Evolutionary conservation across 2,888 invertebrate genomes (phyloP).

Genomic region (Drosophila bunnanda): DNA sequence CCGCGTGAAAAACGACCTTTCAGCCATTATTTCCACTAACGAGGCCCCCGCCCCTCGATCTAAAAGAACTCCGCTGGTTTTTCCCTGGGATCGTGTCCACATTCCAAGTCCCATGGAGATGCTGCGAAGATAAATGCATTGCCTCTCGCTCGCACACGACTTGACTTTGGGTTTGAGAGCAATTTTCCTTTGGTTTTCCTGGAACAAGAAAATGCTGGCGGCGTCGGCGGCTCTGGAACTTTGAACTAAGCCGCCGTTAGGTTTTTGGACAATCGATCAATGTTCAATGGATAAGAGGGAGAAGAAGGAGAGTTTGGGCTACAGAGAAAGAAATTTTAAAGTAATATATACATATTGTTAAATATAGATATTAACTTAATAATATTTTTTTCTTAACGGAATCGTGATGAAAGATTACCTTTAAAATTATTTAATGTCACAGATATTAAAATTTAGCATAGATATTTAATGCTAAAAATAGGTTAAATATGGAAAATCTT

Average conservation of each 20-base stretch:
- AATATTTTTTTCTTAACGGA: background rate
- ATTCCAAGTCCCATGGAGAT: constrained; percentile 69
- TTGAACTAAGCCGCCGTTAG: constrained; percentile 77
- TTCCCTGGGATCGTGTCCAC: constrained; percentile 71
- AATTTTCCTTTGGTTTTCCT: constrained; percentile 62
- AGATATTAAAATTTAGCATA: rapidly evolving
- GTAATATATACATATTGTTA: background rate
- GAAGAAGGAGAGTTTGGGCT: background rate
- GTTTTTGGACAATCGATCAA: constrained; percentile 75
- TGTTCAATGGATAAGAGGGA: constrained; percentile 49
- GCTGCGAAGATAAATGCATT: constrained; percentile 40
- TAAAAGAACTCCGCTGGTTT: constrained; percentile 15
- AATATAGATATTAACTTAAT: background rate
- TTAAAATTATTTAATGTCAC: background rate
- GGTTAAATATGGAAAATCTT: background rate
- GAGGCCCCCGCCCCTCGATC: constrained; percentile 53
- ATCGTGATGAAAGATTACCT: background rate
- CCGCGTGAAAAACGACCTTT: constrained; percentile 81
- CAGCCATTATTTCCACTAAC: constrained; percentile 75
- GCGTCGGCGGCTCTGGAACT: constrained; percentile 52
- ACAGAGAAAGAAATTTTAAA: background rate
- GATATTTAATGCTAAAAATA: background rate
- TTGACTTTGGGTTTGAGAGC: constrained; percentile 75
- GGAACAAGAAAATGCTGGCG: constrained; percentile 41
- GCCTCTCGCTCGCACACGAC: constrained; percentile 55